Conservation (phyloP, 2,113 vertebrate genomes). For the Numenius arquata region DNA sequence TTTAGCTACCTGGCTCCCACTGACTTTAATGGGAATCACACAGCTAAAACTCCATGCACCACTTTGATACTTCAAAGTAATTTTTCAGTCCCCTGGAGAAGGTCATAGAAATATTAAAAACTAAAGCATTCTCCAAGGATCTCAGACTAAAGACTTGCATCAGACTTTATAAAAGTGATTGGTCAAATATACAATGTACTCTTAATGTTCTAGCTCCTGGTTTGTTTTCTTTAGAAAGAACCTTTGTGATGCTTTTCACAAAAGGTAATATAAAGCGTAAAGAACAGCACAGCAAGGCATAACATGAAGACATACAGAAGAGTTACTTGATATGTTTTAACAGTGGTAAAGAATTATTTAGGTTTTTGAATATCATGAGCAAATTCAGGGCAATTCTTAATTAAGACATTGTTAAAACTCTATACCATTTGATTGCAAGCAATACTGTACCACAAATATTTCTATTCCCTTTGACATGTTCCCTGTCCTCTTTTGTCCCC, state of each 20-base stretch:
- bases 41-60: slow-evolving; percentile 78
- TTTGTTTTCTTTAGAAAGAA: slow-evolving; percentile 74
- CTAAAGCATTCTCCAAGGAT: slow-evolving; percentile 76
- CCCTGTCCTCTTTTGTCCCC: not conserved
- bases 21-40: slow-evolving; percentile 80
- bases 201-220: slow-evolving; percentile 68
- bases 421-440: not conserved
- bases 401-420: not conserved
- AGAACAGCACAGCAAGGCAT: slow-evolving; percentile 24
- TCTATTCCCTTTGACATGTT: not conserved
- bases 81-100: slow-evolving; percentile 77
- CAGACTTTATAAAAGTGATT: slow-evolving; percentile 78
- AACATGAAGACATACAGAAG: not conserved
- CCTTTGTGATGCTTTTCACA: slow-evolving; percentile 59
- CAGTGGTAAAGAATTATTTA: not conserved
- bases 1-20: slow-evolving; percentile 77
- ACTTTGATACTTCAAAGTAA: slow-evolving; percentile 81
- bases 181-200: slow-evolving; percentile 75
- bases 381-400: not conserved
- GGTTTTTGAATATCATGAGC: not conserved
- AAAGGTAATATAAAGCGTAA: not conserved
- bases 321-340: not conserved
- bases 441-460: not conserved
- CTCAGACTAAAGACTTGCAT: slow-evolving; percentile 77
- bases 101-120: slow-evolving; percentile 83